Evolutionary conservation across 2,113 vertebrate genomes (phyloP).

Genomic region (Upupa epops): DNA sequence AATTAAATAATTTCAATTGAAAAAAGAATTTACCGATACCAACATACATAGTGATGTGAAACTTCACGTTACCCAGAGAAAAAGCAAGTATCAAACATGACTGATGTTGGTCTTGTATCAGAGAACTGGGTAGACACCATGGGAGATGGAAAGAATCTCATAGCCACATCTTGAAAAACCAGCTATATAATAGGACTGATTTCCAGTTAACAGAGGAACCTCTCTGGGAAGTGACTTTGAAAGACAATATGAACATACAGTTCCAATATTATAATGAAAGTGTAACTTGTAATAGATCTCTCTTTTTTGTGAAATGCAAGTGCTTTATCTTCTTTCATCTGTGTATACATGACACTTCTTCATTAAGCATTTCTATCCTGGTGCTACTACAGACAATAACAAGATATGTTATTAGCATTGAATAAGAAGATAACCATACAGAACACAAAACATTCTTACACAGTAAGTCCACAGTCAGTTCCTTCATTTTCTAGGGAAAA

Average conservation of each 20-base stretch:
- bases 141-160: background rate
- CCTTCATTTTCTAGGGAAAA: background rate
- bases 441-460: background rate
- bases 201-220: background rate
- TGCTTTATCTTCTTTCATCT: background rate
- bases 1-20: background rate
- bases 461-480: background rate
- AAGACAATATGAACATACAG: background rate
- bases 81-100: background rate
- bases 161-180: background rate
- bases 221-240: background rate
- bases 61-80: background rate
- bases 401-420: background rate
- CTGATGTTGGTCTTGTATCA: background rate
- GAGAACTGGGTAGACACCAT: conserved; percentile 11
- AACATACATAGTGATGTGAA: background rate
- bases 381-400: background rate
- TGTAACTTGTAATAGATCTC: background rate
- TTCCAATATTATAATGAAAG: background rate
- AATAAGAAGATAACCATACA: background rate
- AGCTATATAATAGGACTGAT: background rate
- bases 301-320: background rate
- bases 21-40: background rate
- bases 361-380: background rate
- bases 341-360: background rate